Base-by-base conservation (phyloP, 2,113 vertebrate species). In the Columba janthina region DNA sequence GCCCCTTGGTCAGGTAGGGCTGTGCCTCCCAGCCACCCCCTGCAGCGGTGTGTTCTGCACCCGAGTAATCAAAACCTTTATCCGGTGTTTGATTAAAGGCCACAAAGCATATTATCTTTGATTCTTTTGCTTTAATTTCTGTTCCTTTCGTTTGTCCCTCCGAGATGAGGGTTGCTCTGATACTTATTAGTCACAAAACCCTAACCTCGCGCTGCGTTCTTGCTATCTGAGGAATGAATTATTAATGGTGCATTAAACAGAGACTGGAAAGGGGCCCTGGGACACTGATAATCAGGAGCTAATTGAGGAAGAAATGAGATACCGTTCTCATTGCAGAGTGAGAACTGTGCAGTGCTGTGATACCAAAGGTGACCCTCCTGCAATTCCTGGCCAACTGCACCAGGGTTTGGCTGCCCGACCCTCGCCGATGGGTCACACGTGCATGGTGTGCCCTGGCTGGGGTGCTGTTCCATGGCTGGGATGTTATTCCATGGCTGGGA, bases 271-370 rank as follows among this genome's bases (percentile, higher is more conserved):
- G 89, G 93, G 94, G 95, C 97, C 95, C 96, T 88, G 96, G 96
- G 95, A 97, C 96, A 85, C 96, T 95, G 96, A 93, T 97, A 97
- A 97, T 97, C 97, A 95, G 94, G 80, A 97, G 96, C 96, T 97
- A 97, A 97, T 97, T 97, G 97, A 96, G 95, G 95, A 76, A 97
- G 97, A 97, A 97, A 97, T 96, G 96, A 97, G 97, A 96, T 96
- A 93, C 91, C 14, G 75, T 83, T 95, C 95, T 91, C 46, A 1
- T 88, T 77, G 86, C 93, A 64, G 80, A 95, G 67, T 0, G 9
- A 61, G 91, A 90, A 42, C 89, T 77, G 85, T 69, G 88, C 87
- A 56, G 91, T 0, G 2, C 91, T 86, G 92, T 2, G 64, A 90
- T 96, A 89, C 94, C 90, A 34, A 96, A 97, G 96, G 96, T 97